These are phyloP conservation scores for Ophraella communa DNA, from an alignment of 2,888 invertebrate genomes.

Conservation along the genomic window DNA sequence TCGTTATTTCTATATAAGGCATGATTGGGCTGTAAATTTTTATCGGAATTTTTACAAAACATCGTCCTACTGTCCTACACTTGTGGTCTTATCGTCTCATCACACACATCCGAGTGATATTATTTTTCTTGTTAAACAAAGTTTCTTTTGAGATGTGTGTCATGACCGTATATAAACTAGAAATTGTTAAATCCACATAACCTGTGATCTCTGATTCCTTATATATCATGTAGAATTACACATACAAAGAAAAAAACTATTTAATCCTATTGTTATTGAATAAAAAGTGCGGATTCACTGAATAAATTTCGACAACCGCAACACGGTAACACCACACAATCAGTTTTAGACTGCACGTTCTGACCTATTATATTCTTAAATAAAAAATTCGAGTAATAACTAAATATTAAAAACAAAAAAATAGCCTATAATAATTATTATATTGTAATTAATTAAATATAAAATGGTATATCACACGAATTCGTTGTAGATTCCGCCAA, in stretches of 20 bases:
- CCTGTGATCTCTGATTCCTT: conserved; percentile 61
- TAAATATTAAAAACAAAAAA: conserved; percentile 55
- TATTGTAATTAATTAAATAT: conserved; percentile 28
- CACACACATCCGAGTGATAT: conserved; percentile 31
- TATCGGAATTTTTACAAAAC: not conserved
- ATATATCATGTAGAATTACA: conserved; percentile 58
- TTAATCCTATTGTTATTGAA: conserved; percentile 55
- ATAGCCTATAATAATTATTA: conserved; percentile 48
- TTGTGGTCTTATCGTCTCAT: conserved; percentile 23
- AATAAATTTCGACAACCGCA: conserved; percentile 26
- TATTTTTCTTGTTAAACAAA: conserved; percentile 27
- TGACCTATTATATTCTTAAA: conserved; percentile 61
- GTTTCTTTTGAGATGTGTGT: conserved; percentile 38
- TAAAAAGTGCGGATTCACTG: conserved; percentile 35
- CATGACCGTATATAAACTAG: conserved; percentile 25
- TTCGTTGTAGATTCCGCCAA: conserved; percentile 3
- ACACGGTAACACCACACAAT: conserved; percentile 59
- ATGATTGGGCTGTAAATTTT: not conserved
- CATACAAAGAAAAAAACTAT: conserved; percentile 54
- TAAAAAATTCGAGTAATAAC: conserved; percentile 58
- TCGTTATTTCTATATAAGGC: no score
- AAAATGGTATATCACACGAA: conserved; percentile 12
- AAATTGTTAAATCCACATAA: conserved; percentile 55
- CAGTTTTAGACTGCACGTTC: conserved; percentile 63
- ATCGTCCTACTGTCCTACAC: conserved; percentile 14